Evolutionary conservation across 2,888 invertebrate genomes (phyloP).

Genomic region (Candidula unifasciata): DNA sequence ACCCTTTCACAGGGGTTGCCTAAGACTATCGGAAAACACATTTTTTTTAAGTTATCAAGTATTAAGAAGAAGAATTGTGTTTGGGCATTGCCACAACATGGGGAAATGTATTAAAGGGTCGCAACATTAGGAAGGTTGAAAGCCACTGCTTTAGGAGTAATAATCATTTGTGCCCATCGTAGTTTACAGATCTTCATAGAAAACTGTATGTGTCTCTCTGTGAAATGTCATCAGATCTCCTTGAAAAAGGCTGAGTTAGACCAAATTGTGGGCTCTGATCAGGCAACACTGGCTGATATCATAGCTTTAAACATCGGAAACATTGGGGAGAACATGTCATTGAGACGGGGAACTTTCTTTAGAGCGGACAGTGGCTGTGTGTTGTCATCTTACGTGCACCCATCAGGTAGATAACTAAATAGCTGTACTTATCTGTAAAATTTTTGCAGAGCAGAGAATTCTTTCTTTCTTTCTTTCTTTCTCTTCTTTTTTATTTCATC

Average conservation of each 20-base stretch:
- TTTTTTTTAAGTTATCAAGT: too few relatives aligned
- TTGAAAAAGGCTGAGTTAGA: slow-evolving; percentile 59
- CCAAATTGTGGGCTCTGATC: slow-evolving; percentile 73
- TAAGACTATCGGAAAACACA: too few relatives aligned
- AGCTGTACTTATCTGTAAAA: too few relatives aligned
- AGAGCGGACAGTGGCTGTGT: slow-evolving; percentile 65
- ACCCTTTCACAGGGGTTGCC: too few relatives aligned
- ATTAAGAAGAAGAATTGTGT: too few relatives aligned
- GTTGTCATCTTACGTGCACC: slow-evolving; percentile 84
- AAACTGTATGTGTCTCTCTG: neutral
- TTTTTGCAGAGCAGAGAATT: too few relatives aligned
- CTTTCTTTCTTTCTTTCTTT: too few relatives aligned
- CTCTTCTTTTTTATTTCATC: too few relatives aligned
- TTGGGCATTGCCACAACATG: too few relatives aligned
- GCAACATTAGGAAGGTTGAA: too few relatives aligned
- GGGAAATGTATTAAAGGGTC: too few relatives aligned
- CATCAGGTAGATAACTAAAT: slow-evolving; percentile 80
- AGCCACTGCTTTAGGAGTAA: too few relatives aligned
- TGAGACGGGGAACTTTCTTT: slow-evolving; percentile 86
- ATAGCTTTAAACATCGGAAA: slow-evolving; percentile 90
- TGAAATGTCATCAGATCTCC: slow-evolving; percentile 39
- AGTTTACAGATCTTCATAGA: neutral
- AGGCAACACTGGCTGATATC: slow-evolving; percentile 87
- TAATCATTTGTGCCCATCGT: neutral
- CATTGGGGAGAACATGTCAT: slow-evolving; percentile 92